Evolutionary conservation across 92 coral and sea anemone species (phyloP).

Genomic region (Zoanthus sansibaricus): DNA sequence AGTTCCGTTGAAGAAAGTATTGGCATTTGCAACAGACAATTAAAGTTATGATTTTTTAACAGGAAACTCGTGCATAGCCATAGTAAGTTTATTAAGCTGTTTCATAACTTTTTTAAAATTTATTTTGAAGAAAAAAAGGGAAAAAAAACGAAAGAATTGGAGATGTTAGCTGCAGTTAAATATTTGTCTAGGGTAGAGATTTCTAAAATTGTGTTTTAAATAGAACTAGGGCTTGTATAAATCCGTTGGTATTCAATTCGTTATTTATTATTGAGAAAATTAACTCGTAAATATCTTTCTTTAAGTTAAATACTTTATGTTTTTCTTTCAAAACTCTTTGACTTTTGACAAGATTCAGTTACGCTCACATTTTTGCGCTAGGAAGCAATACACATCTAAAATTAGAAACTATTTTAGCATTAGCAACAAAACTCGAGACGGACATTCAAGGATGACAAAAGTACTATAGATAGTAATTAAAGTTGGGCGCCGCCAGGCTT

Average conservation of each 20-base stretch:
- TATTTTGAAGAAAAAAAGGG: too few species aligned
- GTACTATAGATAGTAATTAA: background rate
- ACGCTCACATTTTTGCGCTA: background rate
- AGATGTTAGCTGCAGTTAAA: too few species aligned
- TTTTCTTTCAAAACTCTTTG: too few species aligned
- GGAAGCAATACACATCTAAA: background rate
- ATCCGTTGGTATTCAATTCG: background rate
- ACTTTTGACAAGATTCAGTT: background rate
- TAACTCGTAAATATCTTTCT: background rate
- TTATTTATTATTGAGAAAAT: background rate
- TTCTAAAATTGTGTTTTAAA: background rate
- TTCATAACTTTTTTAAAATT: too few species aligned
- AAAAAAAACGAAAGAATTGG: too few species aligned
- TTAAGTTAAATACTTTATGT: too few species aligned
- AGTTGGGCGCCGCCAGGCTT: conserved; percentile 17
- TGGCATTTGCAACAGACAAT: background rate
- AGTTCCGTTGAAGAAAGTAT: background rate
- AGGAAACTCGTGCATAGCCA: background rate
- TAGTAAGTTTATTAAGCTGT: background rate
- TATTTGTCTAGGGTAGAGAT: too few species aligned
- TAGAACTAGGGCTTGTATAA: background rate
- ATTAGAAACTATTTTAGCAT: conserved; percentile 10
- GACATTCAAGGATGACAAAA: conserved; percentile 8
- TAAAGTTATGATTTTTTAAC: background rate
- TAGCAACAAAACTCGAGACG: background rate